These are phyloP conservation scores for Chymomyza caudatula DNA, from an alignment of 2,888 invertebrate genomes.

Conservation along the genomic window DNA sequence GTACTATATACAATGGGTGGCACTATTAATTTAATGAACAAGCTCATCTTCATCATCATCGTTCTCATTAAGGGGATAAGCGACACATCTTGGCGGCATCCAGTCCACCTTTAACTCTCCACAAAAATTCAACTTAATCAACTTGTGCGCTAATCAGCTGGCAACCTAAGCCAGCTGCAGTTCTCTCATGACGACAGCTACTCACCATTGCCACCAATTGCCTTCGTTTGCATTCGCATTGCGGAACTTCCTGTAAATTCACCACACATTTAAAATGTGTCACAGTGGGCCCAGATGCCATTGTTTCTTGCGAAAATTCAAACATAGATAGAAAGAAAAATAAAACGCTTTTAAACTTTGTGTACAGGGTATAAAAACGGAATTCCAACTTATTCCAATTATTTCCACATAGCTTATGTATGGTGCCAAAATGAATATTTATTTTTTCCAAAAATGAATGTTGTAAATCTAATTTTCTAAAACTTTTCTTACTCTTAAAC, in stretches of 20 bases:
- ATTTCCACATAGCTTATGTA: too few relatives aligned
- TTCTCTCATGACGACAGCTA: neutral
- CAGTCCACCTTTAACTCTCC: neutral
- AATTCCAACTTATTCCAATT: too few relatives aligned
- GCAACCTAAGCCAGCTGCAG: neutral
- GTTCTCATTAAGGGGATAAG: neutral
- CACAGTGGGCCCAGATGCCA: neutral
- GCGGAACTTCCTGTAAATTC: neutral
- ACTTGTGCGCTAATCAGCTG: neutral
- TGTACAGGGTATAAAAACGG: too few relatives aligned
- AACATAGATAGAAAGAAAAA: too few relatives aligned
- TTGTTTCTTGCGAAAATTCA: neutral
- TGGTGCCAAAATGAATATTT: too few relatives aligned
- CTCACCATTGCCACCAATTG: neutral
- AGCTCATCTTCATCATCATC: neutral
- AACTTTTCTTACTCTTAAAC: too few relatives aligned
- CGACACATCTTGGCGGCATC: neutral
- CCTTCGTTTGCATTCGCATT: neutral
- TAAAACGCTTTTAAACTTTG: too few relatives aligned
- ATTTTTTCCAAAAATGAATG: too few relatives aligned
- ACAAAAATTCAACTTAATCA: neutral
- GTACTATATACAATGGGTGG: neutral
- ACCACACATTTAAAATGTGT: neutral
- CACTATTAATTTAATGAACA: neutral
- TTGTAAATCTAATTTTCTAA: too few relatives aligned